Evolutionary conservation across 2,113 vertebrate species (phyloP).

Genomic region (Passerina amoena): DNA sequence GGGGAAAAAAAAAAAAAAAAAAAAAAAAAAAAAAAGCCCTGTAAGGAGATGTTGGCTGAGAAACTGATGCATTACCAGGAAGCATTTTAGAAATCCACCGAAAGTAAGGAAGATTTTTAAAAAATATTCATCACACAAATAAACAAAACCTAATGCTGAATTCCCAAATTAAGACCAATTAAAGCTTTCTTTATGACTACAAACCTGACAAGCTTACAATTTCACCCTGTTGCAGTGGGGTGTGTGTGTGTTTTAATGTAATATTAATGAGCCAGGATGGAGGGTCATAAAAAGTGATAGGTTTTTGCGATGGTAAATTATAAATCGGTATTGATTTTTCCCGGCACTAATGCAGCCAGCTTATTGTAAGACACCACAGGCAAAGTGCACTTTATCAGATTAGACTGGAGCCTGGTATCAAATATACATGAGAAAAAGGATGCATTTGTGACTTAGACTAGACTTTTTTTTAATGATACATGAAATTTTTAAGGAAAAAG

Average conservation of each 20-base stretch:
- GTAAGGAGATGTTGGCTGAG: not conserved
- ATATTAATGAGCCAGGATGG: constrained; percentile 98
- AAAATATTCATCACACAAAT: constrained; percentile 40
- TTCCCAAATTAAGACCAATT: constrained; percentile 81
- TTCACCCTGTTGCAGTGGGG: constrained; percentile 77
- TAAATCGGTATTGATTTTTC: constrained; percentile 99
- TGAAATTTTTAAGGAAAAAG: constrained; percentile 76
- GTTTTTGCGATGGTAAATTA: constrained; percentile 98
- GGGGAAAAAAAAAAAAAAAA: not conserved
- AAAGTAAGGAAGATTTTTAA: constrained; percentile 16
- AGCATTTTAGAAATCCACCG: constrained; percentile 31
- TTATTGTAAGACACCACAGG: constrained; percentile 89
- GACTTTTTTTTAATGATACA: constrained; percentile 79
- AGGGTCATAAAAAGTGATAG: constrained; percentile 97
- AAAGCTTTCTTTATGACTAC: constrained; percentile 79
- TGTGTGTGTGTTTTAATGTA: constrained; percentile 90
- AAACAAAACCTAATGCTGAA: constrained; percentile 70
- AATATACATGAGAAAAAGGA: constrained; percentile 91
- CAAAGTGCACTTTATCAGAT: constrained; percentile 93
- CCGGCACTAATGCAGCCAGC: constrained; percentile 86
- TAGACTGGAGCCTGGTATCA: constrained; percentile 87
- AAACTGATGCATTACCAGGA: not conserved
- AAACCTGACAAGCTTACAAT: constrained; percentile 80
- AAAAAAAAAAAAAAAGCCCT: too few species aligned
- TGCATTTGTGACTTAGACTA: constrained; percentile 83